Evolutionary conservation across 2,113 vertebrate species (phyloP).

Genomic region (Gymnogyps californianus): DNA sequence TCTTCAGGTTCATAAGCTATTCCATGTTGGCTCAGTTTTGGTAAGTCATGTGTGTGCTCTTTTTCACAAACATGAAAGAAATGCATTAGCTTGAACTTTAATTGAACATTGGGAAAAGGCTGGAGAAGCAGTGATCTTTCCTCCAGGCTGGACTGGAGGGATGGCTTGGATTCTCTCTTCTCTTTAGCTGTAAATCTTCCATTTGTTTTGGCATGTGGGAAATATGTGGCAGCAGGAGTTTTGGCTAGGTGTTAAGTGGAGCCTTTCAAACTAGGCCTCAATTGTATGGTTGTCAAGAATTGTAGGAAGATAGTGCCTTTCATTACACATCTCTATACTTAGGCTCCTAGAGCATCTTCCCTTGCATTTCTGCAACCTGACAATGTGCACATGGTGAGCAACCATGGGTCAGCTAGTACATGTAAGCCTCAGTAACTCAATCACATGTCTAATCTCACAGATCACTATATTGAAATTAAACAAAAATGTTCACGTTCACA

Average conservation of each 20-base stretch:
- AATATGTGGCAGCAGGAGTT: neutral
- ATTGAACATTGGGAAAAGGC: neutral
- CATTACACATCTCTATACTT: neutral
- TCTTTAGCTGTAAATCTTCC: neutral
- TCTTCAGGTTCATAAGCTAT: neutral
- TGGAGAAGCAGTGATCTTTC: neutral
- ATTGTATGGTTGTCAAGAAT: neutral
- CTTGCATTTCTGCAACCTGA: neutral
- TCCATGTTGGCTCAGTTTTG: neutral
- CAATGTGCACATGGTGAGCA: fast-evolving
- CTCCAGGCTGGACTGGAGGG: neutral
- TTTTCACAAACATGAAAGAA: neutral
- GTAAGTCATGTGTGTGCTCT: neutral
- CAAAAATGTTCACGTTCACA: neutral
- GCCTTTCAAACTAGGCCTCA: neutral
- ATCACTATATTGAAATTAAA: neutral
- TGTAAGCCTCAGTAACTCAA: neutral
- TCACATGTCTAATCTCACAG: neutral
- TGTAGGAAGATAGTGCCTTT: neutral
- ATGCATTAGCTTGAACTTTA: neutral
- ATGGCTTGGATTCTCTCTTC: neutral
- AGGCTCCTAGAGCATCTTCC: neutral
- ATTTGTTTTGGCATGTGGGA: neutral
- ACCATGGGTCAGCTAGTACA: neutral
- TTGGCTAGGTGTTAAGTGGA: neutral